phyloP scores from a whole-genome alignment of 2,888 invertebrate species.

The Fragum sueziense region DNA sequence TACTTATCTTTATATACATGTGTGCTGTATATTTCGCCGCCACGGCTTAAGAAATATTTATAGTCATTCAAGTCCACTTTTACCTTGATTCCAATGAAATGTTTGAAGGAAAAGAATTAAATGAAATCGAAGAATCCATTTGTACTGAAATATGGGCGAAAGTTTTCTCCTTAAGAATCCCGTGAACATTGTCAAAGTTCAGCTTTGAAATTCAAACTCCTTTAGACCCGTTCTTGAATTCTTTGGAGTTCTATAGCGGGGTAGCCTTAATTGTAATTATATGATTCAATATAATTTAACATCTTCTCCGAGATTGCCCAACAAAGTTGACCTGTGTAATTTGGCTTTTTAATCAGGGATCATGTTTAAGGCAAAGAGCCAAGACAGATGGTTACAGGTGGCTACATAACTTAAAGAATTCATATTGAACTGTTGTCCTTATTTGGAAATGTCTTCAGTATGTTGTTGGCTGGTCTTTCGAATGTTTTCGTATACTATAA shows the following conservation, averaged over 20 bases:
- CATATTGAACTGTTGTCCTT: neutral
- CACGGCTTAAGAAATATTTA: too few relatives aligned
- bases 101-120: too few relatives aligned
- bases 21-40: too few relatives aligned
- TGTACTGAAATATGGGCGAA: too few relatives aligned
- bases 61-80: too few relatives aligned
- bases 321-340: constrained; percentile 5
- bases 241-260: neutral
- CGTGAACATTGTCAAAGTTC: neutral
- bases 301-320: constrained; percentile 1
- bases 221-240: neutral
- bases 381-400: constrained; percentile 44
- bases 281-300: constrained; percentile 19
- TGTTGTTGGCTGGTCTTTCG: too few relatives aligned
- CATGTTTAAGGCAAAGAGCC: constrained; percentile 13
- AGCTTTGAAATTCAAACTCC: neutral
- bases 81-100: too few relatives aligned
- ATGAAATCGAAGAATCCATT: too few relatives aligned
- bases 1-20: too few relatives aligned
- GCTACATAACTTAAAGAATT: neutral
- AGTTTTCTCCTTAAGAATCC: too few relatives aligned
- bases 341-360: constrained; percentile 1
- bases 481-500: too few relatives aligned
- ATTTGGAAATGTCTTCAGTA: too few relatives aligned
- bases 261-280: constrained; percentile 6